Base-by-base conservation (phyloP, 2,888 invertebrate species). In the Helobdella robusta region DNA sequence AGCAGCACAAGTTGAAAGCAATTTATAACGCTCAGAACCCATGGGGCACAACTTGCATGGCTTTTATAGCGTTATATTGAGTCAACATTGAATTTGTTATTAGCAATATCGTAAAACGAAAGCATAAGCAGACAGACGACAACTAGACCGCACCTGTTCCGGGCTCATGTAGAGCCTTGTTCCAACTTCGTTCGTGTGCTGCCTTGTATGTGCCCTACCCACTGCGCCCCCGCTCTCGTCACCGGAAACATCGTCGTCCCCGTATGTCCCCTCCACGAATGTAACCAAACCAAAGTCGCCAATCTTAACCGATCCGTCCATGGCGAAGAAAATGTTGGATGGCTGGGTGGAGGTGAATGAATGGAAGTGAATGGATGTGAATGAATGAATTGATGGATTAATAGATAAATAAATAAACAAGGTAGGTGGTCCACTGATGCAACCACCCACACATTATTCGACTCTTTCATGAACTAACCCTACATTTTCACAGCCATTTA, bases 221-320 rank as follows among this genome's bases (percentile, higher is more conserved):
- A 35, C 44, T 0, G 36, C 56, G 28, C 34, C 28, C 0, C 44
- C 66, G 35, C 25, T 30, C 32, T 23, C 4, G 2, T 5, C 18
- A 15, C 25, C 15, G 1, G 6, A n/a, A 4, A 20, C 44, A 4
- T n/a, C 28, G 60, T 1, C 4, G 30, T 65, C 62, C 34, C 61
- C 67, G 44, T 40, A 5, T 23, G 18, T 62, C 72, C 86, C 86
- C 56, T 84, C 83, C 84, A 89, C 88, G 28, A 88, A 87, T 3
- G 95, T 94, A 15, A 91, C 97, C n/a, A 98, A 84, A 0, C 97
- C 97, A 81, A 98, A 97, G 82, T 98, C 97, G 0, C 97, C 97
- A 65, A 98, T 89, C 83, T 97, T 97, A 8, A 97, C 86, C 74
- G 85, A 84, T 0, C 89, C 89, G 78, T 93, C 90, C 70, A 86